phyloP scores from a whole-genome alignment of 2,113 vertebrate genomes.

The Limnothrissa miodon region DNA sequence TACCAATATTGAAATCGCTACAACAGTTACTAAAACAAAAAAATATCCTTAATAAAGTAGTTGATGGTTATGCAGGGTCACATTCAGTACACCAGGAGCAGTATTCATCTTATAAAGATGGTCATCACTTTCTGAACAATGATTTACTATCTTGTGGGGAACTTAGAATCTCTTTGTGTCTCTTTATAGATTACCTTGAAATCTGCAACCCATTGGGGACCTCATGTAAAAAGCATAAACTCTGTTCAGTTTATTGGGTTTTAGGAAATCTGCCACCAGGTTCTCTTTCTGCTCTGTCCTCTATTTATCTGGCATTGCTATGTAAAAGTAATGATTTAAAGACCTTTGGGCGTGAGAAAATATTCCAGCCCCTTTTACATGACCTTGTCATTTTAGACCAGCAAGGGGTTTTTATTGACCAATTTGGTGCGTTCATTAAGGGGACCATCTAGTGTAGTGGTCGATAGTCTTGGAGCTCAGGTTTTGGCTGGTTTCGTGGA shows the following conservation, averaged over 20 bases:
- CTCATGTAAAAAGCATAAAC: slow-evolving; percentile 16
- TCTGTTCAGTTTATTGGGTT: slow-evolving; percentile 24
- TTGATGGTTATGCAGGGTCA: slow-evolving; percentile 16
- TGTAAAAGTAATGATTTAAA: slow-evolving; percentile 27
- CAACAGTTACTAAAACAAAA: slow-evolving; percentile 19
- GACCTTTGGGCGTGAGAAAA: not conserved
- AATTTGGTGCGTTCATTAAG: not conserved
- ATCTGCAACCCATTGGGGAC: slow-evolving; percentile 25
- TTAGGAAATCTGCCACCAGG: slow-evolving; percentile 23
- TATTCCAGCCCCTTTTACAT: slow-evolving; percentile 13
- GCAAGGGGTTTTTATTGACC: not conserved
- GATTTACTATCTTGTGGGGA: not conserved
- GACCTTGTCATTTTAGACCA: not conserved
- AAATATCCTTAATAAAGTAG: slow-evolving; percentile 5
- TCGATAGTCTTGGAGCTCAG: slow-evolving; percentile 25
- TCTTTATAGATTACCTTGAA: slow-evolving; percentile 24
- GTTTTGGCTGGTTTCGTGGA: slow-evolving; percentile 27
- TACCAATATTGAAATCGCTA: slow-evolving; percentile 25
- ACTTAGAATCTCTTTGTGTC: slow-evolving; percentile 22
- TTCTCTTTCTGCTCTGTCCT: slow-evolving; percentile 2
- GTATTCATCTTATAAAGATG: slow-evolving; percentile 23
- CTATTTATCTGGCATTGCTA: slow-evolving; percentile 23
- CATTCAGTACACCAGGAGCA: not conserved
- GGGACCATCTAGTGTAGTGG: slow-evolving; percentile 6
- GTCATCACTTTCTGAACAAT: slow-evolving; percentile 20